phyloP scores from a whole-genome alignment of 2,113 vertebrate species.

The Tor tambroides region DNA sequence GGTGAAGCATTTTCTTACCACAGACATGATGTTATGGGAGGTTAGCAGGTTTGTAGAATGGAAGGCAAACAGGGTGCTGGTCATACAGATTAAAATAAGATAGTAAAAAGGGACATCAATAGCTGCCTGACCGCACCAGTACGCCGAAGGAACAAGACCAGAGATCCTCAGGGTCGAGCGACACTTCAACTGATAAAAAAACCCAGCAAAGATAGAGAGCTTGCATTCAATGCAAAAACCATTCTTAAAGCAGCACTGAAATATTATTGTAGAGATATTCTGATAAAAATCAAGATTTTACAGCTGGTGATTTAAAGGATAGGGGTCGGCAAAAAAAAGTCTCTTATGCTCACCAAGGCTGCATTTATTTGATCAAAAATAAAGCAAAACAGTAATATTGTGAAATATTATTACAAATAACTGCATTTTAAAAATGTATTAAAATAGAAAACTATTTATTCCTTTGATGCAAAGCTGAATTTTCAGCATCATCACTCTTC shows the following conservation, averaged over 20 bases:
- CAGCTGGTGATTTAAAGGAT: background rate
- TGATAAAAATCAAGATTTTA: background rate
- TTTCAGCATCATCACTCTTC: no score
- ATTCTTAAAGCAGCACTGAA: background rate
- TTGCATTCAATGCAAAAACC: background rate
- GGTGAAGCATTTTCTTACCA: constrained; percentile 77
- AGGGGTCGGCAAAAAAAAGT: no score
- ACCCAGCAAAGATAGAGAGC: background rate
- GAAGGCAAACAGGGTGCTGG: constrained; percentile 87
- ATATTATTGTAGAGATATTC: background rate
- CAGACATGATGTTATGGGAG: constrained; percentile 80
- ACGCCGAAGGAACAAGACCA: constrained; percentile 92
- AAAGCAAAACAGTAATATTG: no score
- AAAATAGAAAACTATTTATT: no score
- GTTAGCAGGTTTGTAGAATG: constrained; percentile 85
- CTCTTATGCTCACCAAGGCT: no score
- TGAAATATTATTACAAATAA: no score
- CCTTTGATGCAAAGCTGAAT: no score
- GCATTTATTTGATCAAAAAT: no score
- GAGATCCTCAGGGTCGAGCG: constrained; percentile 92
- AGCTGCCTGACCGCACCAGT: constrained; percentile 91
- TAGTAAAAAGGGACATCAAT: constrained; percentile 90
- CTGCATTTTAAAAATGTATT: no score
- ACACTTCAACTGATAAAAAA: constrained; percentile 83
- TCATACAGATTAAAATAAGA: constrained; percentile 84